A percentile compares a stretch with the other conserved stretches of the same genome.
Conservation (phyloP, 2,113 vertebrate genomes). For the Pionites leucogaster region DNA sequence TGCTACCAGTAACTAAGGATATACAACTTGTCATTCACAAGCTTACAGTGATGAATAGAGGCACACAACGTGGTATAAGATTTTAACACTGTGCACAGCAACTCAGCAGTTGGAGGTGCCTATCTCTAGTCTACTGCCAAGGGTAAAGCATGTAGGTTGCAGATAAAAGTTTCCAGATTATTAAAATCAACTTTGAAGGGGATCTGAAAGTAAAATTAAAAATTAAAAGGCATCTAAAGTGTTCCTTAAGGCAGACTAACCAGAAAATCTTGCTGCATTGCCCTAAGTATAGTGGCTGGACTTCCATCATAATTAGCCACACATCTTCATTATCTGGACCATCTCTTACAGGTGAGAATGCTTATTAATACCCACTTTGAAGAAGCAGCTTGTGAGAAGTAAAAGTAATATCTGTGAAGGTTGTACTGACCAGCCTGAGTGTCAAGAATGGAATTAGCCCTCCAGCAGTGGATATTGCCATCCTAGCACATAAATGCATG, state of each 20-base stretch:
- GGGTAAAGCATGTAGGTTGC: neutral
- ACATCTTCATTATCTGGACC: conserved; percentile 17
- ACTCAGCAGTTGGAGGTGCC: neutral
- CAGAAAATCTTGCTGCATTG: conserved; percentile 7
- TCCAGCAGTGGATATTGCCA: neutral
- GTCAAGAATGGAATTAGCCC: neutral
- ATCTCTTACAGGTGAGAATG: conserved; percentile 13
- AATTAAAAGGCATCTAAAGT: conserved; percentile 35
- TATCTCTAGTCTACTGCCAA: neutral
- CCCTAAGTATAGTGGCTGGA: neutral
- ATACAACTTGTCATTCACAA: neutral
- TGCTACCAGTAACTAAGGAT: neutral
- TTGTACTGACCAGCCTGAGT: neutral
- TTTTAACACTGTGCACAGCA: neutral
- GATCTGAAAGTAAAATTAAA: conserved; percentile 56
- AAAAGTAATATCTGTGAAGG: neutral
- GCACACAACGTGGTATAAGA: neutral
- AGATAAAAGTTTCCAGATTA: conserved; percentile 26
- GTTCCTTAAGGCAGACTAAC: conserved; percentile 40
- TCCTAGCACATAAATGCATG: neutral
- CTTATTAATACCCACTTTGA: conserved; percentile 3
- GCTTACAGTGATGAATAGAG: neutral
- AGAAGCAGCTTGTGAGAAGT: neutral
- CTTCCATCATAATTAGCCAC: conserved; percentile 25
- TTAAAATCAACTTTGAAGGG: conserved; percentile 42